Percentiles rank a stretch among this genome's conserved stretches.
phyloP scores from a whole-genome alignment of 2,113 vertebrate genomes.

The Brienomyrus longianalis region DNA sequence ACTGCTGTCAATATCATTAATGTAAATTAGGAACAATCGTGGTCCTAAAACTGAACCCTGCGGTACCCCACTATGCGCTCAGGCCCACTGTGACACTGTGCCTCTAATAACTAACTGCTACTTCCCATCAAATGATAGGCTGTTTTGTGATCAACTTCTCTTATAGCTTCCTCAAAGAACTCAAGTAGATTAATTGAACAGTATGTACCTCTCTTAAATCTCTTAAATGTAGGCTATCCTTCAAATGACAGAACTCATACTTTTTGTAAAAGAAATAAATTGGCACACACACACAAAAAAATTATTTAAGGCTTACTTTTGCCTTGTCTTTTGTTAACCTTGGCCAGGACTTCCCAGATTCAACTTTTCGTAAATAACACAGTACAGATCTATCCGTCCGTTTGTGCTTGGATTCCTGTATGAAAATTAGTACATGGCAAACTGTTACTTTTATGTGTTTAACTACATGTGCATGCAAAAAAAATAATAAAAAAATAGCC shows the following conservation, averaged over 20 bases:
- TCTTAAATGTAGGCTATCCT: no score
- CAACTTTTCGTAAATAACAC: conserved; percentile 94
- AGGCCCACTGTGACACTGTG: no score
- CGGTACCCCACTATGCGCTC: no score
- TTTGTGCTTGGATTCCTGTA: conserved; percentile 90
- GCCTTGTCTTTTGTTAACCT: conserved; percentile 91
- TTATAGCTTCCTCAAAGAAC: no score
- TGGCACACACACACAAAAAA: neutral
- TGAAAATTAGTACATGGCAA: neutral
- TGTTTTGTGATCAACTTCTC: no score
- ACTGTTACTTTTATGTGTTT: neutral
- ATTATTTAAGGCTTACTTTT: conserved; percentile 62
- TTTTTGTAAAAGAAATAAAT: neutral
- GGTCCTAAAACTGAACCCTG: no score
- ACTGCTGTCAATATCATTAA: no score
- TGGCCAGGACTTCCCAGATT: conserved; percentile 87
- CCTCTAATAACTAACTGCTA: no score
- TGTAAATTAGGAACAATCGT: no score
- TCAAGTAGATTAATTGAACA: no score
- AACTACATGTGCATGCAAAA: neutral
- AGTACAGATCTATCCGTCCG: conserved; percentile 93
- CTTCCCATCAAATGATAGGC: no score
- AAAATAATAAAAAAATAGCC: neutral
- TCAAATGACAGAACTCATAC: neutral
- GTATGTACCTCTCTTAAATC: no score